These are phyloP conservation scores for Trichogramma evanescens DNA, from an alignment of 2,888 invertebrate species.

Conservation along the genomic window DNA sequence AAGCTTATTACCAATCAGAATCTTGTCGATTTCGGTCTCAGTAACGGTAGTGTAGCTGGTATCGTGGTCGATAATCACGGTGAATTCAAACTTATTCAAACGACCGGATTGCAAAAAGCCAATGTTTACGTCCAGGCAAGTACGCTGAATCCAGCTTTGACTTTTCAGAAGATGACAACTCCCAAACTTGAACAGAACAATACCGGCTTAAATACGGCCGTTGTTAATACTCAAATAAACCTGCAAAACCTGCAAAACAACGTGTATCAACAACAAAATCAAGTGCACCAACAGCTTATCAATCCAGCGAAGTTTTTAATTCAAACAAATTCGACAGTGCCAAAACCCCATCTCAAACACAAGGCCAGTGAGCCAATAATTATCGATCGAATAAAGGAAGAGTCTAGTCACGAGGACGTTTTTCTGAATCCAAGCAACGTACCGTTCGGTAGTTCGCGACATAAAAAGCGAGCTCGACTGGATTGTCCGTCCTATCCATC, in stretches of 20 bases:
- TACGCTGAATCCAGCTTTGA: slow-evolving; percentile 38
- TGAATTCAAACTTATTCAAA: slow-evolving; percentile 57
- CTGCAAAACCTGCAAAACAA: slow-evolving; percentile 36
- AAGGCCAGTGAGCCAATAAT: slow-evolving; percentile 37
- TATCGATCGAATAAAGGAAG: slow-evolving; percentile 54
- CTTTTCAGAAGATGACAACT: slow-evolving; percentile 39
- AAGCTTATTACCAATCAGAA: slow-evolving; percentile 52
- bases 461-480: slow-evolving; percentile 59
- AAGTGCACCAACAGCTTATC: slow-evolving; percentile 34
- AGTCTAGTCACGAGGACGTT: slow-evolving; percentile 63
- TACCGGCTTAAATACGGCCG: slow-evolving; percentile 5
- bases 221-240: slow-evolving; percentile 23
- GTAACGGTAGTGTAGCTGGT: slow-evolving; percentile 53
- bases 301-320: slow-evolving; percentile 44
- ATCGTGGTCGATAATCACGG: slow-evolving; percentile 58
- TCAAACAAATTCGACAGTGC: slow-evolving; percentile 32
- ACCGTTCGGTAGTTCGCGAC: slow-evolving; percentile 44
- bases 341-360: slow-evolving; percentile 32
- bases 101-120: slow-evolving; percentile 46
- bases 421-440: slow-evolving; percentile 72
- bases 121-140: slow-evolving; percentile 42
- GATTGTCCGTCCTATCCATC: slow-evolving; percentile 48
- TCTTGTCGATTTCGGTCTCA: slow-evolving; percentile 51
- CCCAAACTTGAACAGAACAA: slow-evolving; percentile 36
- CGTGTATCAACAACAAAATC: slow-evolving; percentile 31